A percentile compares a stretch with the other conserved stretches of the same genome.
Conservation (phyloP, 2,113 vertebrate species). For the Cyphomyrus plagiostoma region DNA sequence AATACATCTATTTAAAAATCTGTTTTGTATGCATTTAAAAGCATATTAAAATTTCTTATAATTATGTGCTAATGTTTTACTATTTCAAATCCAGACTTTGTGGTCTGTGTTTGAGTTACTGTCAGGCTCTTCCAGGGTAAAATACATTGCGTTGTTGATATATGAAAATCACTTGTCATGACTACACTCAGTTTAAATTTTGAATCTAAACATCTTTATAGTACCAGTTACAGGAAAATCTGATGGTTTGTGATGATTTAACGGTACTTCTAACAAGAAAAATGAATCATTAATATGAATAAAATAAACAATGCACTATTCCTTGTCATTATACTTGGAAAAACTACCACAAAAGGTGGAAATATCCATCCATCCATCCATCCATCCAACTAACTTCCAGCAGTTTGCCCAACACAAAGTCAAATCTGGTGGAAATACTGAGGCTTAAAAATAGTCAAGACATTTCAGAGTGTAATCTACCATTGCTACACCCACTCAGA, state of each 20-base stretch:
- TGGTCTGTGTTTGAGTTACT: neutral
- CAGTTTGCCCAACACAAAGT: neutral
- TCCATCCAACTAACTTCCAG: neutral
- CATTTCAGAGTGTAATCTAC: neutral
- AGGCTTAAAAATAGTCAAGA: neutral
- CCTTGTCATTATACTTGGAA: neutral
- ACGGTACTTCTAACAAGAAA: neutral
- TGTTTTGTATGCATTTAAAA: neutral
- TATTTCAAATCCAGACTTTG: neutral
- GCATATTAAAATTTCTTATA: neutral
- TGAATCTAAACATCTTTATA: neutral
- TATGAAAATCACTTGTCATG: neutral
- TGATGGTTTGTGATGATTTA: neutral
- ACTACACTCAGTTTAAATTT: neutral
- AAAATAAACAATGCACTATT: neutral
- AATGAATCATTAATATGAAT: neutral
- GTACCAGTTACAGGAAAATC: neutral
- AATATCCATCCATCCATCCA: neutral
- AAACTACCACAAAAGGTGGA: neutral
- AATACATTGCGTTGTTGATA: neutral
- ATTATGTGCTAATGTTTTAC: neutral
- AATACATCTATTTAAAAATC: neutral
- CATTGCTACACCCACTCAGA: neutral
- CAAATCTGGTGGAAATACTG: neutral
- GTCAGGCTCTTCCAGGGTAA: neutral